These are phyloP conservation scores for Pteropus alecto DNA, from an alignment of 2,113 vertebrate species.

Conservation along the genomic window DNA sequence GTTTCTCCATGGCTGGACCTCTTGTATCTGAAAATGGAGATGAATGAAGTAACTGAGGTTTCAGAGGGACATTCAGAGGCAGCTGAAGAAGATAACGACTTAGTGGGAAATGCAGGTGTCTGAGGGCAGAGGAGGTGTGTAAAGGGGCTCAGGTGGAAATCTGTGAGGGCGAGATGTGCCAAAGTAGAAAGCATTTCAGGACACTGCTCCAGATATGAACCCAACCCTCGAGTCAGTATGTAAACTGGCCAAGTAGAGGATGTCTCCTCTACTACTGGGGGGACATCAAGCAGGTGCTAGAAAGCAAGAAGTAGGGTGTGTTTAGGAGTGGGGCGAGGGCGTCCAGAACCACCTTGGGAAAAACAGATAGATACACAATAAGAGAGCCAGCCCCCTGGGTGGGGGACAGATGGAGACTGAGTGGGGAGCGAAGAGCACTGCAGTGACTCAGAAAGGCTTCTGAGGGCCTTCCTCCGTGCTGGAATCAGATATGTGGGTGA, in stretches of 20 bases:
- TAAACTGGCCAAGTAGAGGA: background rate
- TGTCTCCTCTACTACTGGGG: background rate
- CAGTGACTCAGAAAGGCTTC: rapidly evolving
- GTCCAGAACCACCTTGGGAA: background rate
- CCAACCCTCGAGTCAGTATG: background rate
- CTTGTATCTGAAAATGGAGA: constrained; percentile 44
- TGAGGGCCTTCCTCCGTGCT: background rate
- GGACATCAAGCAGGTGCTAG: background rate
- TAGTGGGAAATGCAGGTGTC: background rate
- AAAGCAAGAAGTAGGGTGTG: background rate
- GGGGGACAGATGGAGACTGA: background rate
- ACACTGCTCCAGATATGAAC: rapidly evolving
- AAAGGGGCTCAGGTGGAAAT: background rate
- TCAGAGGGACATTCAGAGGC: background rate
- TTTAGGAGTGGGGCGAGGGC: rapidly evolving
- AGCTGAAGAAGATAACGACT: background rate
- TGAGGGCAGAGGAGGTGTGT: background rate
- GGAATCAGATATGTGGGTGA: rapidly evolving
- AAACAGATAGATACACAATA: background rate
- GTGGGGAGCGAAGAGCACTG: no score
- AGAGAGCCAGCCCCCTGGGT: background rate
- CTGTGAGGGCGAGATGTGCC: background rate
- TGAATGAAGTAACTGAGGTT: background rate
- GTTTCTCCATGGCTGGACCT: background rate
- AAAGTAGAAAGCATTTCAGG: background rate